Conservation (phyloP, 64 coral and sea anemone species). For the Montipora sp. region DNA sequence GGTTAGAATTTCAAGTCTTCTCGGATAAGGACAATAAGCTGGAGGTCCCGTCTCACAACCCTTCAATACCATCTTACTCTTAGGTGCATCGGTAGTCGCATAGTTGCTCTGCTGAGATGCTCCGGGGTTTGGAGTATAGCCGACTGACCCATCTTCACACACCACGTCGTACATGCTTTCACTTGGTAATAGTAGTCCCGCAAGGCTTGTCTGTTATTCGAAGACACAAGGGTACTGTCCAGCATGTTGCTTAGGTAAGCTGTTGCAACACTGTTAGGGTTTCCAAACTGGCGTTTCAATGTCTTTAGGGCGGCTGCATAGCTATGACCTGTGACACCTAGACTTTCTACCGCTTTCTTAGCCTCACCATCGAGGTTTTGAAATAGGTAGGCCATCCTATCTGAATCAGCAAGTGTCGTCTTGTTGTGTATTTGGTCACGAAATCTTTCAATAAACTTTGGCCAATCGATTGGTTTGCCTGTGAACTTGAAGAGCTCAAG, state of each 20-base stretch:
- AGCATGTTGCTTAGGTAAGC: constrained; percentile 19
- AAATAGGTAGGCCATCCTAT: constrained; percentile 5
- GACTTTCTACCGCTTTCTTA: constrained; percentile 26
- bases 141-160: constrained; percentile 1
- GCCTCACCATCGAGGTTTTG: constrained; percentile 7
- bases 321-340: constrained; percentile 14
- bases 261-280: neutral
- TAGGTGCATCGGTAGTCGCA: neutral
- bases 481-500: neutral
- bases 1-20: too few relatives aligned
- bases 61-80: neutral
- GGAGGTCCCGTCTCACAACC: too few relatives aligned
- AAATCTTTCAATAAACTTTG: neutral
- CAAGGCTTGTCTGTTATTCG: neutral
- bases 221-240: neutral
- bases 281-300: constrained; percentile 29
- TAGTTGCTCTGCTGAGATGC: constrained; percentile 20
- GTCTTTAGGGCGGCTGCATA: constrained; percentile 21
- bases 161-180: neutral
- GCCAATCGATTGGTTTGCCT: constrained; percentile 3
- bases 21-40: too few relatives aligned
- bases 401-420: constrained; percentile 42
- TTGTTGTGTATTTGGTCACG: constrained; percentile 27
- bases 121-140: constrained; percentile 17
- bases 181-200: neutral